phyloP scores from a whole-genome alignment of 2,888 invertebrate genomes.

The Mechanitis messenoides region DNA sequence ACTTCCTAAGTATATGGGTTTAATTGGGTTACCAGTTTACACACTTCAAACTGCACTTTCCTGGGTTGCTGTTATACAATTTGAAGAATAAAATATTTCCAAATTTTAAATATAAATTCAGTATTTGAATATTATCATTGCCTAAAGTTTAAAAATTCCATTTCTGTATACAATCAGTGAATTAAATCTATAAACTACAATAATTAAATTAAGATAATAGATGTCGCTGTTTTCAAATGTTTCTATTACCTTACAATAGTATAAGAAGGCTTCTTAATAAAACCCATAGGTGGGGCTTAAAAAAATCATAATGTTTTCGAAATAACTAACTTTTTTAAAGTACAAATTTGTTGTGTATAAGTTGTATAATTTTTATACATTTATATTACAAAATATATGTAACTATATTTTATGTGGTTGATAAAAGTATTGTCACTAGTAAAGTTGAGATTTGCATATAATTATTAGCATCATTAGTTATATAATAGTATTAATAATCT shows the following conservation, averaged over 20 bases:
- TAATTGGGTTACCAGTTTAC: conserved; percentile 44
- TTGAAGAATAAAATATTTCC: conserved; percentile 11
- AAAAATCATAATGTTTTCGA: background rate
- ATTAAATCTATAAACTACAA: background rate
- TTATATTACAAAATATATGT: too few relatives aligned
- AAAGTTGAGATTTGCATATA: too few relatives aligned
- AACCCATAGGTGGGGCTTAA: conserved; percentile 9
- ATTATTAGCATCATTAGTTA: too few relatives aligned
- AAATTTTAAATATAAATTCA: background rate
- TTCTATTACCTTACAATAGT: background rate
- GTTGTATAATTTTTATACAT: too few relatives aligned
- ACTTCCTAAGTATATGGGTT: conserved; percentile 52
- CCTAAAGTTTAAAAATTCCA: too few relatives aligned
- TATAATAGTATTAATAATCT: too few relatives aligned
- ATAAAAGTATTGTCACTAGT: too few relatives aligned
- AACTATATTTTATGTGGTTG: too few relatives aligned
- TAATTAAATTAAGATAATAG: background rate
- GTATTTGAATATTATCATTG: too few relatives aligned
- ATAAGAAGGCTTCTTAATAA: background rate
- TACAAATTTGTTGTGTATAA: too few relatives aligned
- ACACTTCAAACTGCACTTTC: conserved; percentile 24
- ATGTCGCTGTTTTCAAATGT: background rate
- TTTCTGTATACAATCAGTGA: too few relatives aligned
- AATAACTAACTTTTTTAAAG: too few relatives aligned
- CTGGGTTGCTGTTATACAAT: conserved; percentile 20